phyloP scores from a whole-genome alignment of 2,113 vertebrate genomes.

The Furnarius figulus region DNA sequence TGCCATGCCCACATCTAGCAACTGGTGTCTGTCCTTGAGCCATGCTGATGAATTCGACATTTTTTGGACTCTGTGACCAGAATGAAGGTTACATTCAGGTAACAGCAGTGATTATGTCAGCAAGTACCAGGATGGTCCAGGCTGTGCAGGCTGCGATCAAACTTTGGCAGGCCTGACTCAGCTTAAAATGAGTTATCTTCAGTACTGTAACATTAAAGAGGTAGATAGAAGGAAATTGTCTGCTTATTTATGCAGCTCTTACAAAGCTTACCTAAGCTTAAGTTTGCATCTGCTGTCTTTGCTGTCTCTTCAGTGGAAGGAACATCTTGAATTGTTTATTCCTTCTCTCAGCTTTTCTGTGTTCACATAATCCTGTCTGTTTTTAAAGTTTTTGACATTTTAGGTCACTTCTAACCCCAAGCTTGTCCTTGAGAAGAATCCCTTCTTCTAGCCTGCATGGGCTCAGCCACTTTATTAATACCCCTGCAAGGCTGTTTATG shows the following conservation, averaged over 20 bases:
- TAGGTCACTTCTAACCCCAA: conserved; percentile 40
- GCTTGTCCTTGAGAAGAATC: conserved; percentile 34
- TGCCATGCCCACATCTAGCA: neutral
- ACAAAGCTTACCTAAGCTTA: conserved; percentile 66
- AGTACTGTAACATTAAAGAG: neutral
- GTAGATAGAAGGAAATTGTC: conserved; percentile 19
- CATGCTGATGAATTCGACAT: neutral
- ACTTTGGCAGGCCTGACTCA: conserved; percentile 31
- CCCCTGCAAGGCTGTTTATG: neutral
- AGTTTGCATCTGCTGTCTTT: conserved; percentile 59
- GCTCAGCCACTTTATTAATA: conserved; percentile 3
- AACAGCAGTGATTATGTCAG: neutral
- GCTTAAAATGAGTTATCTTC: conserved; percentile 26
- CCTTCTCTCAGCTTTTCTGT: conserved; percentile 62
- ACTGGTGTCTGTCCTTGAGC: neutral
- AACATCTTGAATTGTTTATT: conserved; percentile 62
- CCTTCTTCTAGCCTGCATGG: neutral
- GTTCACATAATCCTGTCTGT: neutral
- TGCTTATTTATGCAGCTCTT: conserved; percentile 43
- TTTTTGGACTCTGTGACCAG: neutral
- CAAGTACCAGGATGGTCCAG: neutral
- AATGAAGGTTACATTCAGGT: neutral
- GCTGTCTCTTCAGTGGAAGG: conserved; percentile 20
- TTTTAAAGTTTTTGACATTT: conserved; percentile 31
- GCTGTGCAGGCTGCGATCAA: neutral